Percentiles rank a stretch among this genome's conserved stretches.
Evolutionary conservation across 2,113 vertebrate genomes (phyloP).

Genomic region (Opisthocomus hoazin): DNA sequence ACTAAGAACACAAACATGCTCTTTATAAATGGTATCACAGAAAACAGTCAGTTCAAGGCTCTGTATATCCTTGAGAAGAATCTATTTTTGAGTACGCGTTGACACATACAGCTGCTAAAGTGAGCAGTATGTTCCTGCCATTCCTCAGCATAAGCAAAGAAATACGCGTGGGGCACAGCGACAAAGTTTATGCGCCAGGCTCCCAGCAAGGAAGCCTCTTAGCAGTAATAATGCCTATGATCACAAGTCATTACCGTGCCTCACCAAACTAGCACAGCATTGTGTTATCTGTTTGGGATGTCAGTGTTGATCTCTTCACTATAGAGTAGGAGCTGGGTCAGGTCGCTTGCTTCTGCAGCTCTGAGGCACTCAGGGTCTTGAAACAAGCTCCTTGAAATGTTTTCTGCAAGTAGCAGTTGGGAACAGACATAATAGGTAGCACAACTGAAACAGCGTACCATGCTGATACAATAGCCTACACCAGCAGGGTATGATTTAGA

Average conservation of each 20-base stretch:
- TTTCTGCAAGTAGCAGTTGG: background rate
- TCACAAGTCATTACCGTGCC: background rate
- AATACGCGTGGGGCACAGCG: background rate
- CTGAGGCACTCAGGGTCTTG: background rate
- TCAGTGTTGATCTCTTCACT: background rate
- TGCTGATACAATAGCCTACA: background rate
- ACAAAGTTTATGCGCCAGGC: background rate
- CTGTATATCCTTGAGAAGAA: background rate
- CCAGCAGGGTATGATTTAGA: background rate
- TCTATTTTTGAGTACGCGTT: background rate
- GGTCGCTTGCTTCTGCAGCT: background rate
- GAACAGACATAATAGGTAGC: background rate
- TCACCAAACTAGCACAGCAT: background rate
- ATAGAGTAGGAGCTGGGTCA: background rate
- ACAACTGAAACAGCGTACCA: background rate
- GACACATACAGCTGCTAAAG: background rate
- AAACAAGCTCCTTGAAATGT: background rate
- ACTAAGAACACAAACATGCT: background rate
- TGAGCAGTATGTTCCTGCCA: background rate
- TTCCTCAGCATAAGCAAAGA: background rate
- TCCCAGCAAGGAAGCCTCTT: background rate
- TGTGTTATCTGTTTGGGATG: background rate
- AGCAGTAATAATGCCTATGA: background rate
- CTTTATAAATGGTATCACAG: background rate
- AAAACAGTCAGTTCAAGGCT: background rate